Conservation (phyloP, 2,888 invertebrate genomes). For the Drosophila tanythrix region DNA sequence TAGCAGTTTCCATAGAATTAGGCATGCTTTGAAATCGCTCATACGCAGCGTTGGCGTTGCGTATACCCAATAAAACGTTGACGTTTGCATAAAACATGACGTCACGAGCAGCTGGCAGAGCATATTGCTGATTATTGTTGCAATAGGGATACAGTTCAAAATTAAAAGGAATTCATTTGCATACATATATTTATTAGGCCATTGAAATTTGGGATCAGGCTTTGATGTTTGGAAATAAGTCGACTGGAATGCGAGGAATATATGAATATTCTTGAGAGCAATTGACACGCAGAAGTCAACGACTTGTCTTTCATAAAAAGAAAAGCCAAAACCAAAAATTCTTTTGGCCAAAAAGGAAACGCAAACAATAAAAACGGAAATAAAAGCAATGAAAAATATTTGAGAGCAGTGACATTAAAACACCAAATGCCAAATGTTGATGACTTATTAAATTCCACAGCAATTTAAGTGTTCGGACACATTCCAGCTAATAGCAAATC, state of each 20-base stretch:
- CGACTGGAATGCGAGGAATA: slow-evolving; percentile 40
- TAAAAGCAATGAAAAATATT: slow-evolving; percentile 45
- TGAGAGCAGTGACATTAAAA: slow-evolving; percentile 68
- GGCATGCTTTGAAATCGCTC: slow-evolving; percentile 55
- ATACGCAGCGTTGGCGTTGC: slow-evolving; percentile 40
- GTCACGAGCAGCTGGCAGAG: slow-evolving; percentile 36
- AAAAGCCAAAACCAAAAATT: not conserved
- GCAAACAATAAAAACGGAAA: slow-evolving; percentile 48
- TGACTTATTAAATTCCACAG: slow-evolving; percentile 58
- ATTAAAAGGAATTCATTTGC: slow-evolving; percentile 63
- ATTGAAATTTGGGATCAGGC: slow-evolving; percentile 40
- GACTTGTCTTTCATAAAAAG: slow-evolving; percentile 56
- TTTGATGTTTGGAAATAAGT: slow-evolving; percentile 60
- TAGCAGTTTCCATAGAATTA: slow-evolving; percentile 21
- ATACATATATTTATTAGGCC: slow-evolving; percentile 65
- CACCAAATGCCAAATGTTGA: slow-evolving; percentile 64
- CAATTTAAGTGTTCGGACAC: slow-evolving; percentile 50
- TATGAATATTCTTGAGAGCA: slow-evolving; percentile 48
- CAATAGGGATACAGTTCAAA: slow-evolving; percentile 31
- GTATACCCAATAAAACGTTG: slow-evolving; percentile 34
- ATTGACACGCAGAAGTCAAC: slow-evolving; percentile 58
- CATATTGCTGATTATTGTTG: slow-evolving; percentile 59
- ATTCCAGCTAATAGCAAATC: slow-evolving; percentile 30
- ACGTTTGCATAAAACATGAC: slow-evolving; percentile 62
- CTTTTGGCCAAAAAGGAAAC: slow-evolving; percentile 19